Conservation (phyloP, 2,113 vertebrate species). For the Oophaga pumilio region DNA sequence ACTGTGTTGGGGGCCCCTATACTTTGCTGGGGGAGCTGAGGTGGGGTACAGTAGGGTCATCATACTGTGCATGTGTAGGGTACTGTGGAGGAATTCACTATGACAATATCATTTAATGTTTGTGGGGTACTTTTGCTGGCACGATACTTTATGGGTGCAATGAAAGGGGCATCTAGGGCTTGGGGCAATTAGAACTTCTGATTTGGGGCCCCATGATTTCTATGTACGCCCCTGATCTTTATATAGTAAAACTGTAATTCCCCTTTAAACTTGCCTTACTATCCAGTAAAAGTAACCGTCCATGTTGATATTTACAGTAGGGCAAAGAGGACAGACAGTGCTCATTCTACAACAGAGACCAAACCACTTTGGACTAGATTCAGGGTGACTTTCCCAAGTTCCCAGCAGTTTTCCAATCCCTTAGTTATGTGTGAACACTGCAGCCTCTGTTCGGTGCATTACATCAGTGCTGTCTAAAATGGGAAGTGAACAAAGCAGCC, state of each 20-base stretch:
- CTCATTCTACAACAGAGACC: slow-evolving; percentile 45
- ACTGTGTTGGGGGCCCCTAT: too few relatives aligned
- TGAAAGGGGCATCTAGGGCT: too few relatives aligned
- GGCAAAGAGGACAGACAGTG: slow-evolving; percentile 11
- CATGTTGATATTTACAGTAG: neutral
- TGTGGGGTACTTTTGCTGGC: too few relatives aligned
- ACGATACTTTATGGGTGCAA: too few relatives aligned
- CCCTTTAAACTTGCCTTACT: neutral
- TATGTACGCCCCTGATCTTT: neutral
- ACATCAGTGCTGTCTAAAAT: slow-evolving; percentile 52
- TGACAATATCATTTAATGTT: too few relatives aligned
- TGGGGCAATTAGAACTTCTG: too few relatives aligned
- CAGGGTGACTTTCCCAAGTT: slow-evolving; percentile 40
- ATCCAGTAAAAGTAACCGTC: slow-evolving; percentile 6
- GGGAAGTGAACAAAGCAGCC: slow-evolving; percentile 19
- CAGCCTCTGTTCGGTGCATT: slow-evolving; percentile 47
- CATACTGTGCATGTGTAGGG: too few relatives aligned
- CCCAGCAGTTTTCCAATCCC: slow-evolving; percentile 49
- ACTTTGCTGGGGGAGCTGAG: too few relatives aligned
- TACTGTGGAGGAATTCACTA: too few relatives aligned
- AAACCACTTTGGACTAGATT: slow-evolving; percentile 40
- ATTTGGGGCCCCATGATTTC: too few relatives aligned
- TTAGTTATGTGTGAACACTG: slow-evolving; percentile 47
- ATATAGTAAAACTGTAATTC: neutral
- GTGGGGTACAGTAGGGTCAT: too few relatives aligned